These are phyloP conservation scores for Drosophila saltans DNA, from an alignment of 1,140 invertebrate genomes.

Conservation along the genomic window DNA sequence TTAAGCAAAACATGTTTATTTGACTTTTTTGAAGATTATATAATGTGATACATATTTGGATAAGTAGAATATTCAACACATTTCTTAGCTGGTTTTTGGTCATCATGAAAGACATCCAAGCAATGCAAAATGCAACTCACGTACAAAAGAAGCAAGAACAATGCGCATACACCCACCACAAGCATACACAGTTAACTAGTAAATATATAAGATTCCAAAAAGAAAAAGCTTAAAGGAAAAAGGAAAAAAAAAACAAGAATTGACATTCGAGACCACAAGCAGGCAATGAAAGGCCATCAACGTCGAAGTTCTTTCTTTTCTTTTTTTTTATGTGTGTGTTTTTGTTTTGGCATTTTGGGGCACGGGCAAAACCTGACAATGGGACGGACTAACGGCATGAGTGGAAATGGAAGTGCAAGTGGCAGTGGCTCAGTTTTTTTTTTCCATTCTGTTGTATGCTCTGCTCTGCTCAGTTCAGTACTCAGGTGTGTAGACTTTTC, in stretches of 20 bases:
- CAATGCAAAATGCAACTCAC: constrained; percentile 45
- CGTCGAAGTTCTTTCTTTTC: constrained; percentile 19
- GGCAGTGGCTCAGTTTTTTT: neutral
- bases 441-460: neutral
- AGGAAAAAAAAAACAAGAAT: constrained; percentile 21
- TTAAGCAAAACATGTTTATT: neutral
- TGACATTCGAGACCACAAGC: constrained; percentile 40
- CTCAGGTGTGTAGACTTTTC: constrained; percentile 21
- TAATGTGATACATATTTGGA: neutral
- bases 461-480: neutral
- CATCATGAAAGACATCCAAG: constrained; percentile 13
- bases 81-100: constrained; percentile 6
- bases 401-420: constrained; percentile 8
- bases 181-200: neutral
- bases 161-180: neutral
- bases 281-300: constrained; percentile 50
- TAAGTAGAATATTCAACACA: constrained; percentile 21
- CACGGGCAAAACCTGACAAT: constrained; percentile 41
- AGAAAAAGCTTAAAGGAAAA: constrained; percentile 35
- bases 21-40: neutral
- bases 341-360: constrained; percentile 33
- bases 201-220: constrained; percentile 36
- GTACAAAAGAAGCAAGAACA: constrained; percentile 30
- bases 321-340: neutral
- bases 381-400: neutral